Base-by-base conservation (phyloP, 2,888 invertebrate species). In the Leptopilina syphax region DNA sequence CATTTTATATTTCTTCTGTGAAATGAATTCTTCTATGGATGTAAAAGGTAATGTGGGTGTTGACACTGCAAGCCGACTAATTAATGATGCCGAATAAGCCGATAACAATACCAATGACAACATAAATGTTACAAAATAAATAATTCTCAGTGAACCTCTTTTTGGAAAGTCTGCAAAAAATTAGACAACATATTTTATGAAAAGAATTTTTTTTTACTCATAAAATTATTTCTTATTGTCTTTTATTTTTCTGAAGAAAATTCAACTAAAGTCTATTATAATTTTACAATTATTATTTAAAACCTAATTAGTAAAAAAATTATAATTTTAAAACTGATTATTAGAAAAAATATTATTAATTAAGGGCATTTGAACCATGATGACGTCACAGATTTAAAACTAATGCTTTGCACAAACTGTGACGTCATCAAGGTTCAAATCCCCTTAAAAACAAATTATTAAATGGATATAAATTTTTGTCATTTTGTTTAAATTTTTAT, bases 21-120 rank as follows among this genome's bases (percentile, higher is more conserved):
- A 18, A 18, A 63, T 24, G 24, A 18, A 63, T 24, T 63, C 24
- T 24, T 63, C n/a, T 8, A 63, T 3, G 5, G 63, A 18, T 24
- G 18, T 24, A 63, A 63, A 63, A n/a, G 63, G 63, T 63, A 63
- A 18, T 8, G 8, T 63, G 5, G 63, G 63, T 24, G 9, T 2
- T 0, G 63, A 0, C 18, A 63, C 18, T 63, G 63, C 63, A 63
- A 63, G 63, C 1, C 63, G 63, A 63, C 63, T 63, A 24, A 63
- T 63, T 63, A 63, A 63, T 8, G 63, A 18, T 9, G 63, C 63
- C 9, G 63, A 63, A 63, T 63, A 63, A 63, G 63, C 63, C 24
- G 63, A 63, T 63, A 63, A 63, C 24, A 63, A 63, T 63, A 63
- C 63, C 9, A 63, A 18, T 3, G 63, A 63, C 24, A 63, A 63